Evolutionary conservation across 30 jellyfish, hydroid and myxozoan species (phyloP).

Genomic region (Aurelia sp.): DNA sequence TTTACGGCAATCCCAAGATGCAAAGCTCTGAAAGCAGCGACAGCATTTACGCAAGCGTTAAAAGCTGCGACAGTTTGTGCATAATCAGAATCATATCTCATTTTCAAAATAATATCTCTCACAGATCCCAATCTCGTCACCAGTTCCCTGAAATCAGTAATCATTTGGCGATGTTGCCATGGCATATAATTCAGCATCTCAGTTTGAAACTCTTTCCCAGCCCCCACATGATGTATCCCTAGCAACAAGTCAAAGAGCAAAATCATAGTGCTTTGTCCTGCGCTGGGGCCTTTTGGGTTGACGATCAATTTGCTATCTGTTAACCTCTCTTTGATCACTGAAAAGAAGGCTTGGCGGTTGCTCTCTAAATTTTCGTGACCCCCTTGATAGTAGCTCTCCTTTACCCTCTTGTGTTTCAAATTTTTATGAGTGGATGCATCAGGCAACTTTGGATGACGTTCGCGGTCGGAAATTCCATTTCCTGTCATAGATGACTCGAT

Average conservation of each 20-base stretch:
- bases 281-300: conserved; percentile 67
- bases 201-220: conserved; percentile 66
- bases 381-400: not conserved
- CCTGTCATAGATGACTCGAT: not conserved
- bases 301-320: conserved; percentile 18
- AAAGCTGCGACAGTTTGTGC: conserved; percentile 4
- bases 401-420: too few species aligned
- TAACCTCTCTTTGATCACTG: conserved; percentile 2
- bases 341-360: not conserved
- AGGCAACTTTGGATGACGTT: not conserved
- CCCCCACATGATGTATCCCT: conserved; percentile 54
- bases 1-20: conserved; percentile 64
- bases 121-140: conserved; percentile 31
- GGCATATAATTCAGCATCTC: conserved; percentile 66
- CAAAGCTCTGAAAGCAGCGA: conserved; percentile 37
- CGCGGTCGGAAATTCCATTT: not conserved
- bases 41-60: conserved; percentile 40
- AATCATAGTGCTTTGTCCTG: conserved; percentile 72
- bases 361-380: not conserved
- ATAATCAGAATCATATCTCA: not conserved
- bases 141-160: conserved; percentile 11
- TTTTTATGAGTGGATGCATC: not conserved
- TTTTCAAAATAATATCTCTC: conserved; percentile 23
- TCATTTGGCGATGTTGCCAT: conserved; percentile 23
- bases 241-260: conserved; percentile 55